Base-by-base conservation (phyloP, 2,113 vertebrate genomes). In the Chascanopsetta lugubris region DNA sequence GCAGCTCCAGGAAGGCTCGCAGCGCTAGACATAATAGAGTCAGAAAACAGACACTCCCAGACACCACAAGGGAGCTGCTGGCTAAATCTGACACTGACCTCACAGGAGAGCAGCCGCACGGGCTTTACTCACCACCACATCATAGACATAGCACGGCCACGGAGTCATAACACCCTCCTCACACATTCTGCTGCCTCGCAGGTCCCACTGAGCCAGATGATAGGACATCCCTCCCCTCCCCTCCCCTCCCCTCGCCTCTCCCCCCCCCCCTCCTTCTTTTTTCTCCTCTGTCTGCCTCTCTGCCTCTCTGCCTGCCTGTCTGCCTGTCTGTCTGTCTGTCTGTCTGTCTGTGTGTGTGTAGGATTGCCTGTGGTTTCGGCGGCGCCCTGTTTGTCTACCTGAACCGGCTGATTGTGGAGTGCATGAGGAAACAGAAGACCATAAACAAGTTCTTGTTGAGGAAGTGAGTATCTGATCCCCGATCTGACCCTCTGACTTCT, bases 11-110 rank as follows among this genome's bases (percentile, higher is more conserved):
- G 92, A 92, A 93, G 85, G 81, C 79, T 80, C 59, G 40, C 75
- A 83, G 83, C 43, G 63, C 75, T 88, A 94, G 91, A 93, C 92
- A 93, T 91, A 94, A 93, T 90, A 93, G 87, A 86, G 85, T 87
- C 77, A 79, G 83, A 90, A 88, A 91, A 87, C 87, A 90, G 92
- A 89, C 87, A 87, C 89, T 92, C 89, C 88, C 90, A 92, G 92
- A 92, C 93, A 92, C 90, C 90, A 90, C 90, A 89, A 88, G 87
- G 84, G 86, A 91, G 82, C 85, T 88, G 83, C 85, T 84, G 87
- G 87, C 90, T 91, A 88, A 88, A 89, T 90, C 78, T 81, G 88
- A 89, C 85, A 86, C 84, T 88, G 87, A 89, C 84, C 86, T 91
- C 86, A 88, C 81, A 85, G 77, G 78, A 87, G 87, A 85, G 75